phyloP scores from a whole-genome alignment of 2,888 invertebrate species.

The Bombyx huttoni region DNA sequence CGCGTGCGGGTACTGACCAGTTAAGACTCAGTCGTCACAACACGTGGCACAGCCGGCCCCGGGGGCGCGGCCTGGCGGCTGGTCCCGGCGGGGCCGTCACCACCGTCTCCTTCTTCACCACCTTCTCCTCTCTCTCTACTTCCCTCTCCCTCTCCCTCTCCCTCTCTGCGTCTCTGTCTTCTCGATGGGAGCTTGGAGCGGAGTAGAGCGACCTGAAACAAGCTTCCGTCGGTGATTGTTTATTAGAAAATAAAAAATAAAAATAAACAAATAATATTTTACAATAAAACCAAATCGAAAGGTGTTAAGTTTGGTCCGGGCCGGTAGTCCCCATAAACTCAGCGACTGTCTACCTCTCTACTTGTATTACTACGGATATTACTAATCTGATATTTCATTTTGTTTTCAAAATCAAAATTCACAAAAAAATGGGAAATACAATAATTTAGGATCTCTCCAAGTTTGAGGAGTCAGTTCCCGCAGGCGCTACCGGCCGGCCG shows the following conservation, averaged over 20 bases:
- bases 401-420: too few species aligned
- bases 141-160: slow-evolving; percentile 31
- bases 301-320: too few species aligned
- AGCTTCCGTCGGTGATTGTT: slow-evolving; percentile 46
- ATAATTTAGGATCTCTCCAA: too few species aligned
- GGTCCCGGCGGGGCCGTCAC: slow-evolving; percentile 11
- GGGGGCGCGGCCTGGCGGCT: slow-evolving; percentile 36
- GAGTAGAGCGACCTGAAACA: slow-evolving; percentile 68
- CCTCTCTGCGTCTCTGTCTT: slow-evolving; percentile 26
- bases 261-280: not conserved
- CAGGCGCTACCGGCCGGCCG: too few species aligned
- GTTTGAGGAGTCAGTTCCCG: too few species aligned
- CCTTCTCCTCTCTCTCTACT: slow-evolving; percentile 24
- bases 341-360: too few species aligned
- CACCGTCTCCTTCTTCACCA: slow-evolving; percentile 18
- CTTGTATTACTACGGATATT: too few species aligned
- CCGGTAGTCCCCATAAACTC: too few species aligned
- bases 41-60: slow-evolving; percentile 58
- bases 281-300: not conserved
- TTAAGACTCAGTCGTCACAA: slow-evolving; percentile 69
- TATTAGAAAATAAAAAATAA: slow-evolving; percentile 27
- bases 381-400: too few species aligned
- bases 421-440: too few species aligned
- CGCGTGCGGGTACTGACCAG: slow-evolving; percentile 38
- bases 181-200: slow-evolving; percentile 43